These are phyloP conservation scores for Microcebus griseorufus DNA, from an alignment of 2,113 vertebrate genomes.

Conservation along the genomic window DNA sequence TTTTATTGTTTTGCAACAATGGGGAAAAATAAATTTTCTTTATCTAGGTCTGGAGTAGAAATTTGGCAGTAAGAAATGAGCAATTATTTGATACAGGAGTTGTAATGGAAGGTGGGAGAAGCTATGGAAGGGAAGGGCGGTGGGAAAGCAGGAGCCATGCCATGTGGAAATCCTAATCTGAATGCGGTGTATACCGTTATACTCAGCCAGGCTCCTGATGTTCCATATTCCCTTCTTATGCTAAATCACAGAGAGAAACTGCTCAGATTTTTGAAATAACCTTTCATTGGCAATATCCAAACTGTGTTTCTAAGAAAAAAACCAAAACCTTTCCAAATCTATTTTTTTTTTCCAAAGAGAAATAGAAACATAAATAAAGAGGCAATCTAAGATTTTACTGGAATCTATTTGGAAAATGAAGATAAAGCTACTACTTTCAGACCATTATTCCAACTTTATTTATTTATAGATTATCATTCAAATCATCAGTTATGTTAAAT, in stretches of 20 bases:
- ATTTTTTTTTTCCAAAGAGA: neutral
- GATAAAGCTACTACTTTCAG: neutral
- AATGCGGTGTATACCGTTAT: neutral
- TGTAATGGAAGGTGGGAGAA: constrained; percentile 67
- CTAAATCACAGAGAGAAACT: neutral
- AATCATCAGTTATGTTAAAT: neutral
- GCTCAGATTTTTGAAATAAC: neutral
- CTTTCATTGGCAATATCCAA: neutral
- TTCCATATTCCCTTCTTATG: fast-evolving
- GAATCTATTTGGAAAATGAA: neutral
- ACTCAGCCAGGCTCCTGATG: neutral
- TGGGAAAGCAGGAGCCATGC: constrained; percentile 61
- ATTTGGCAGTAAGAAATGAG: constrained; percentile 65
- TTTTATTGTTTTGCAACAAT: constrained; percentile 57
- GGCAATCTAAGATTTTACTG: neutral
- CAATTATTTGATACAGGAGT: constrained; percentile 63
- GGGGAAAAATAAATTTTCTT: constrained; percentile 24
- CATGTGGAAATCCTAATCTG: constrained; percentile 56
- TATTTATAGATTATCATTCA: neutral
- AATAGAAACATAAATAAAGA: neutral
- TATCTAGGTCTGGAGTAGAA: constrained; percentile 65
- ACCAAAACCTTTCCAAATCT: neutral
- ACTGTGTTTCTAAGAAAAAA: neutral
- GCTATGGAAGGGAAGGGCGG: constrained; percentile 52
- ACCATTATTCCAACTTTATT: neutral